Evolutionary conservation across 2,888 invertebrate species (phyloP), one percentile per base, ranked within the genome.

Genomic region (Rhingia rostrata): DNA sequence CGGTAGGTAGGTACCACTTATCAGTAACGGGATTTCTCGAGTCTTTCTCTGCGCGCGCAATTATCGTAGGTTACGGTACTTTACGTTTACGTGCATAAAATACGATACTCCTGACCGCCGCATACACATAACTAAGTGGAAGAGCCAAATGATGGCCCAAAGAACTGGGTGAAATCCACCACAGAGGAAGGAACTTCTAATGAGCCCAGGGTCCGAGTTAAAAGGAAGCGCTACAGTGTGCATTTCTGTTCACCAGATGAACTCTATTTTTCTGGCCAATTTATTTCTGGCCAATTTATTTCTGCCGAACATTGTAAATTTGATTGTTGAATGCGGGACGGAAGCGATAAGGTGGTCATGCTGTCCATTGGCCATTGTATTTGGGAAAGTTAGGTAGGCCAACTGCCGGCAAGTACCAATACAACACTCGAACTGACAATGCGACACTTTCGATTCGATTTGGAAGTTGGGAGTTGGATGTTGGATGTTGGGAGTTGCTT

Each of bases 371-470:
- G 5, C 49, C 49, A 73, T 30, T 74, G 58, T 61, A 63, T 67
- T 22, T 69, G 69, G 77, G 72, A 73, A 79, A 73, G 67, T 67
- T 37, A 41, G 9, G 47, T 10, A 32, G 9, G 14, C 47, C 12
- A 30, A 6, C 33, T 49, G 66, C 22, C 22, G 22, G 22, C 22
- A 22, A 22, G 22, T 22, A 22, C 22, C 22, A 49, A 39, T 45
- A 14, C 54, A 41, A 14, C 45, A 9, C 63, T 66, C 37, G 47
- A 47, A 41, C 64, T 47, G 45, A 73, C 61, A 83, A 72, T 69
- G 80, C 70, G 79, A 84, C 84, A 84, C 84, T 84, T 84, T 84
- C 84, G 75, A 69, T 84, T 74, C 60, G 60, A 22, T n/a, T n/a
- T n/a, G n/a, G n/a, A n/a, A 43, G 66, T 35, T 43, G 41, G 6